Conservation (phyloP, 1,140 invertebrate species). For the Chironomus tepperi region DNA sequence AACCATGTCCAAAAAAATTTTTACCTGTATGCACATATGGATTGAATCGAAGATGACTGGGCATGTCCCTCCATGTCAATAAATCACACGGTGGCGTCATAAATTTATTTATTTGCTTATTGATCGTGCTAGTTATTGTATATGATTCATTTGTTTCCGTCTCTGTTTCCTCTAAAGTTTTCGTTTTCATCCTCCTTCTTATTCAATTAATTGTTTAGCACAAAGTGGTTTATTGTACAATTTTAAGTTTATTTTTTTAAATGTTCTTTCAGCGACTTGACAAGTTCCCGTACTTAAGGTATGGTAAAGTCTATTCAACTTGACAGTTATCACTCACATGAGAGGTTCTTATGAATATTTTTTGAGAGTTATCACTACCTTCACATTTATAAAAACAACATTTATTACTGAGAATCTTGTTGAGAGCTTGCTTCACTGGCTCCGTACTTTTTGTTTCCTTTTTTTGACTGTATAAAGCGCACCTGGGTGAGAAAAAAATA, state of each 20-base stretch:
- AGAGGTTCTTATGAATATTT: not conserved
- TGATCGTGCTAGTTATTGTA: conserved; percentile 3
- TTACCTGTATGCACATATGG: conserved; percentile 60
- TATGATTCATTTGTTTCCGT: not conserved
- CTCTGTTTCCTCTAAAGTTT: conserved; percentile 11
- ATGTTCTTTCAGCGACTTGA: not conserved
- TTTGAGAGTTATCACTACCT: no score
- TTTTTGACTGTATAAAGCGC: not conserved
- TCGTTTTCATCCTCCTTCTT: not conserved
- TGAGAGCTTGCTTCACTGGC: not conserved
- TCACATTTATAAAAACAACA: not conserved
- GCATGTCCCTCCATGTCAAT: conserved; percentile 67
- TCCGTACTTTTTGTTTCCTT: not conserved
- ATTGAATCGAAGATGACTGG: conserved; percentile 75
- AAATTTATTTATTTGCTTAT: conserved; percentile 21
- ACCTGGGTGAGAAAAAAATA: not conserved
- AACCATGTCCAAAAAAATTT: no score
- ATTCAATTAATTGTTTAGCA: not conserved
- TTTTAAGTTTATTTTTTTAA: not conserved
- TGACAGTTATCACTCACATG: conserved; percentile 12
- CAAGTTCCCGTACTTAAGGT: not conserved
- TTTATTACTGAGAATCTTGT: not conserved
- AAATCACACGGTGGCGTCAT: conserved; percentile 33
- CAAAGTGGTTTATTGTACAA: not conserved
- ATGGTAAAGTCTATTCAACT: not conserved